Evolutionary conservation across 2,888 invertebrate species (phyloP).

Genomic region (Brassicogethes aeneus): DNA sequence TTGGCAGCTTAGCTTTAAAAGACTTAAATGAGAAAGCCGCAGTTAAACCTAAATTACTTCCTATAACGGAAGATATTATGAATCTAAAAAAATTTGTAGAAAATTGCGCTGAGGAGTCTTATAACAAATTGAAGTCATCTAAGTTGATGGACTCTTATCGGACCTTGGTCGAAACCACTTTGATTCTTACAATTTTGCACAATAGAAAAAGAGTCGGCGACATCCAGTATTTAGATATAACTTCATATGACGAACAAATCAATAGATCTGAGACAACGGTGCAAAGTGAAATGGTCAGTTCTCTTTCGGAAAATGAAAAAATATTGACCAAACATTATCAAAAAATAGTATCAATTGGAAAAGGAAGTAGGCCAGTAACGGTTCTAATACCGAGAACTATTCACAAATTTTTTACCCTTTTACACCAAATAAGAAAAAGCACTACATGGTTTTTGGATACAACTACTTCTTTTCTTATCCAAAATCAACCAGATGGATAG

Average conservation of each 20-base stretch:
- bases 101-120: not conserved
- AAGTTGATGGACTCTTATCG: constrained; percentile 5
- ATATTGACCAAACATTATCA: constrained; percentile 14
- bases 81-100: not conserved
- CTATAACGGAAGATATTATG: not conserved
- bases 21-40: not conserved
- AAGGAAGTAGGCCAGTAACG: constrained; percentile 11
- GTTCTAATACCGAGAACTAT: constrained; percentile 13
- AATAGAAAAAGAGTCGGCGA: constrained; percentile 16
- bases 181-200: constrained; percentile 13
- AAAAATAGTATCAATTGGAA: constrained; percentile 11
- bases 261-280: constrained; percentile 2
- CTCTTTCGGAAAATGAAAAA: constrained; percentile 10
- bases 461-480: constrained; percentile 15
- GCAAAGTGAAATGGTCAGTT: constrained; percentile 8
- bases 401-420: constrained; percentile 9
- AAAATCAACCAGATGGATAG: constrained; percentile 12
- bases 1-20: constrained; percentile 9
- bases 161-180: constrained; percentile 12
- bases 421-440: constrained; percentile 8
- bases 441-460: constrained; percentile 7
- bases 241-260: constrained; percentile 7
- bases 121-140: not conserved
- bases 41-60: not conserved
- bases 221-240: constrained; percentile 13